These are phyloP conservation scores for Salvelinus fontinalis DNA, from an alignment of 2,113 vertebrate genomes.

Conservation along the genomic window DNA sequence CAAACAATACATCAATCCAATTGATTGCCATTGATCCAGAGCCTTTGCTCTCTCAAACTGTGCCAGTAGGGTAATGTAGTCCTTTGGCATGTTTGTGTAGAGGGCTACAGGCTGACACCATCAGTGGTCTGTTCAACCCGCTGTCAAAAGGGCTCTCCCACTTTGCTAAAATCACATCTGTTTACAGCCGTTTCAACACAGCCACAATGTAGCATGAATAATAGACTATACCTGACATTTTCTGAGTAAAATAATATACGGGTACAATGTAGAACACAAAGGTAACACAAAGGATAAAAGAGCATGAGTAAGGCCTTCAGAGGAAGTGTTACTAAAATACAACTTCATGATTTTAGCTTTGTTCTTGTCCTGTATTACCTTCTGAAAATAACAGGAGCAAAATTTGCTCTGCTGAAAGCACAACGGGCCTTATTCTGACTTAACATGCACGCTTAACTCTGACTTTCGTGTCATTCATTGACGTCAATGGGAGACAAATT, in stretches of 20 bases:
- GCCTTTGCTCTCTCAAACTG: constrained; percentile 2
- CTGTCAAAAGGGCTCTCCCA: background rate
- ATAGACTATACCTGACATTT: background rate
- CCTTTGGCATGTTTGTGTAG: background rate
- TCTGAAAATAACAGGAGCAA: background rate
- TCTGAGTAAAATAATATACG: too few relatives aligned
- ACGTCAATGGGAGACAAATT: too few relatives aligned
- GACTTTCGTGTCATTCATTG: too few relatives aligned
- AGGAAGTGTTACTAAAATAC: background rate
- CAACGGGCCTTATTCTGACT: too few relatives aligned
- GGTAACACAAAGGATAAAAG: background rate
- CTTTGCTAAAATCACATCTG: constrained; percentile 16
- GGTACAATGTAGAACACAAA: background rate
- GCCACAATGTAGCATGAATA: background rate
- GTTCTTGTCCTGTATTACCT: background rate
- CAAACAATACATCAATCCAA: constrained; percentile 14
- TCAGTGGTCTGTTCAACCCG: constrained; percentile 1
- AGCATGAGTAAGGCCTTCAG: too few relatives aligned
- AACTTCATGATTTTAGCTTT: background rate
- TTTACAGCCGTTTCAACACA: background rate
- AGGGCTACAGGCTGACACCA: constrained; percentile 1
- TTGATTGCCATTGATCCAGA: constrained; percentile 40
- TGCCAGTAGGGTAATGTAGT: background rate
- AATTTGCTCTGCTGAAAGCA: too few relatives aligned
- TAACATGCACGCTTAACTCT: too few relatives aligned